Percentiles rank a stretch among this genome's conserved stretches.
phyloP scores from a whole-genome alignment of 2,888 invertebrate species.

The Cremastinae sp. region DNA sequence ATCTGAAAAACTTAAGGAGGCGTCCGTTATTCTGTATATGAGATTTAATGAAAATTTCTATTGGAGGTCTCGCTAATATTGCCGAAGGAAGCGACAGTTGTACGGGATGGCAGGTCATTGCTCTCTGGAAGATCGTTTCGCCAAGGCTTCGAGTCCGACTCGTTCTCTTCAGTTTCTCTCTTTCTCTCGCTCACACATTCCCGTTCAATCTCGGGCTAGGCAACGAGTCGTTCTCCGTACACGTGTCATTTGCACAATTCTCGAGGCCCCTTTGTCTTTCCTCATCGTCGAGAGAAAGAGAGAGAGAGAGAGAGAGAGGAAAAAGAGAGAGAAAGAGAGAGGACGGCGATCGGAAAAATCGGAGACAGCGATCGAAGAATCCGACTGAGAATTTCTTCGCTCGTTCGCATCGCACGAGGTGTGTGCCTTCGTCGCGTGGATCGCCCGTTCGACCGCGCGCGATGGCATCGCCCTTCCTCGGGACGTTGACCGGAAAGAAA shows the following conservation, averaged over 20 bases:
- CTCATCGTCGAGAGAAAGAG: slow-evolving; percentile 22
- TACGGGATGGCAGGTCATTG: slow-evolving; percentile 35
- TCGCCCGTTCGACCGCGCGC: slow-evolving; percentile 57
- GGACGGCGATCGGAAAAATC: slow-evolving; percentile 14
- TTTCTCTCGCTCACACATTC: slow-evolving; percentile 5
- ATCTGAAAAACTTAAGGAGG: neutral
- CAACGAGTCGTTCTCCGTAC: slow-evolving; percentile 7
- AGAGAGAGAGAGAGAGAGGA: slow-evolving; percentile 20
- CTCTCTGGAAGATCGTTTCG: slow-evolving; percentile 40
- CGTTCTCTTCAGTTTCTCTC: neutral
- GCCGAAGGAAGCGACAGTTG: neutral
- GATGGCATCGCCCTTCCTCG: slow-evolving; percentile 58
- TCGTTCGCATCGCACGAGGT: slow-evolving; percentile 42
- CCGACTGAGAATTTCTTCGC: slow-evolving; percentile 43
- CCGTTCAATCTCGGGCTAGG: slow-evolving; percentile 1
- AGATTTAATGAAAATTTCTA: slow-evolving; percentile 8
- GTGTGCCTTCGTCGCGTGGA: slow-evolving; percentile 46
- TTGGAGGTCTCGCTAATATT: slow-evolving; percentile 15
- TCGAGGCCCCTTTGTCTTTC: slow-evolving; percentile 4
- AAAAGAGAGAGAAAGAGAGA: slow-evolving; percentile 19
- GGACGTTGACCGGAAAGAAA: slow-evolving; percentile 72
- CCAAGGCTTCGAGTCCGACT: slow-evolving; percentile 26
- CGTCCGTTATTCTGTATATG: neutral
- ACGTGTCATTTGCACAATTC: slow-evolving; percentile 26
- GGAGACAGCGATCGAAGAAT: slow-evolving; percentile 34